Conservation (phyloP, 1,140 invertebrate genomes). For the Ridgeia piscesae region DNA sequence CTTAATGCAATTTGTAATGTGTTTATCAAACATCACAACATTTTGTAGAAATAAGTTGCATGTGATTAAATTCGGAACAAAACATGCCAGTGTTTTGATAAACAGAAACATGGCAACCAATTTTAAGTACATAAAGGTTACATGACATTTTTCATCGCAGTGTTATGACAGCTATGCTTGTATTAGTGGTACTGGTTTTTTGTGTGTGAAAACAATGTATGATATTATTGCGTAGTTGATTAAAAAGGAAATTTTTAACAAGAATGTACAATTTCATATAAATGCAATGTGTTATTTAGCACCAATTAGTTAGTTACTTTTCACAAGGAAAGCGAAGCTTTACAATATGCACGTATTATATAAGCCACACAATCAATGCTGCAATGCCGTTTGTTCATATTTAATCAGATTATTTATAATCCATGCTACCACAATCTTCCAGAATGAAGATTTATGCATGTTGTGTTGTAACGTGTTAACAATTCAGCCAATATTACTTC, state of each 20-base stretch:
- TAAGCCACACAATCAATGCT: neutral
- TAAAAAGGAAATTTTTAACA: too few relatives aligned
- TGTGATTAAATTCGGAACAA: neutral
- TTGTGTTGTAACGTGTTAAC: neutral
- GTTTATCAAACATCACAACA: neutral
- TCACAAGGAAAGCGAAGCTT: neutral
- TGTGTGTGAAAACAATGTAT: too few relatives aligned
- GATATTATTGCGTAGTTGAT: too few relatives aligned
- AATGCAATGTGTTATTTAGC: neutral
- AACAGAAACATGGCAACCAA: neutral
- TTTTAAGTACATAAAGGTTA: too few relatives aligned
- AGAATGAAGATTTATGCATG: neutral
- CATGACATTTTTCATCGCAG: too few relatives aligned
- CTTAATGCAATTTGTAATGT: neutral
- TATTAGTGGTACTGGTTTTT: too few relatives aligned
- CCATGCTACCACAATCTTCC: neutral
- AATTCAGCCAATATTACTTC: neutral
- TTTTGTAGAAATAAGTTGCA: too few relatives aligned
- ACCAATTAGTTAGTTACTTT: neutral
- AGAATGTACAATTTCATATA: too few relatives aligned
- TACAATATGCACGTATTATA: neutral
- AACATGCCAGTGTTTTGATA: neutral
- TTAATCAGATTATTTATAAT: neutral
- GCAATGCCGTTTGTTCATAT: neutral
- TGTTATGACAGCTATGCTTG: too few relatives aligned